Evolutionary conservation across 2,888 invertebrate genomes (phyloP).

Genomic region (Heliconius aoede): DNA sequence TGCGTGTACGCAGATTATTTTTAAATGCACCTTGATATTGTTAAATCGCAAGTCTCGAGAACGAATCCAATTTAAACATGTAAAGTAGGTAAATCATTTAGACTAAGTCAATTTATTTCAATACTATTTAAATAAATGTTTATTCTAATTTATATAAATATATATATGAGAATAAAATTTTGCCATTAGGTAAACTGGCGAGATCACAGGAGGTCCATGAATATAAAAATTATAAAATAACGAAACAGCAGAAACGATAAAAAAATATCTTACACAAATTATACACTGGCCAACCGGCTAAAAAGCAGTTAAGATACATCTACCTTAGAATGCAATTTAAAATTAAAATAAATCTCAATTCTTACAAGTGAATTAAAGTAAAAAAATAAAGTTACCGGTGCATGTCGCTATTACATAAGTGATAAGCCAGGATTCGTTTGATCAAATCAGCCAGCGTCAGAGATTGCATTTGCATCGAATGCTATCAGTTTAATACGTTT

Average conservation of each 20-base stretch:
- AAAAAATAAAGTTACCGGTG: constrained; percentile 2
- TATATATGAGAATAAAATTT: not conserved
- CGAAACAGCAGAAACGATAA: too few species aligned
- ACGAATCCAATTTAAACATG: constrained; percentile 29
- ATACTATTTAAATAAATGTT: not conserved
- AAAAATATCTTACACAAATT: not conserved
- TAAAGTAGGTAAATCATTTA: not conserved
- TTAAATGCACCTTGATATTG: constrained; percentile 49
- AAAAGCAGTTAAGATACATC: not conserved
- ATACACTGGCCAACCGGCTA: not conserved
- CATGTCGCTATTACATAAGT: constrained; percentile 5
- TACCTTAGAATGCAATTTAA: not conserved
- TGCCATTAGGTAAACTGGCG: not conserved
- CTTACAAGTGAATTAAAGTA: not conserved
- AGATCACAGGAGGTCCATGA: not conserved
- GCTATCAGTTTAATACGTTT: not conserved
- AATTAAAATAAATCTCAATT: constrained; percentile 1
- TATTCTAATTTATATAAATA: not conserved
- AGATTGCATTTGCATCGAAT: not conserved
- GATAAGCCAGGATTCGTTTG: constrained; percentile 14
- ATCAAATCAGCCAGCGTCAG: not conserved
- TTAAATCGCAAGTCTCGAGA: constrained; percentile 23
- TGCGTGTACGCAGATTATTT: constrained; percentile 54
- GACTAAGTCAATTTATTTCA: not conserved
- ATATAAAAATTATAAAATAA: not conserved